phyloP scores from a whole-genome alignment of 2,113 vertebrate species.

The Takifugu bimaculatus region DNA sequence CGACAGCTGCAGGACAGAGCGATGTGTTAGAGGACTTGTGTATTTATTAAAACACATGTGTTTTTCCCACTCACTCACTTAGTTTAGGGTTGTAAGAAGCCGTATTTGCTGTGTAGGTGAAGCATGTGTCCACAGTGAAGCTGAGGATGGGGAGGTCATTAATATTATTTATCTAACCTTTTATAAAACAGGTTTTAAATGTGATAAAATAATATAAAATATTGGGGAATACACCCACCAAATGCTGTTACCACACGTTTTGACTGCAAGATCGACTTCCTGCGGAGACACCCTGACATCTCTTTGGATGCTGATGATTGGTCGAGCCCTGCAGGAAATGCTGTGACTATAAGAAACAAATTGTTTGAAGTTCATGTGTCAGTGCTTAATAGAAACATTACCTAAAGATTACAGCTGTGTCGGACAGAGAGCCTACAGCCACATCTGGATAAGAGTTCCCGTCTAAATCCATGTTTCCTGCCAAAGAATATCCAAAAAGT shows the following conservation, averaged over 20 bases:
- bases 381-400: slow-evolving; percentile 25
- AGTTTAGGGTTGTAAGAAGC: slow-evolving; percentile 80
- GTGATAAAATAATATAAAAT: not conserved
- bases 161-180: not conserved
- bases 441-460: slow-evolving; percentile 90
- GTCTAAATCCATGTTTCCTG: slow-evolving; percentile 95
- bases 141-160: slow-evolving; percentile 66
- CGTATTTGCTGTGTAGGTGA: slow-evolving; percentile 84
- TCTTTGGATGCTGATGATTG: slow-evolving; percentile 84
- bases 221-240: slow-evolving; percentile 73
- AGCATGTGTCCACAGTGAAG: slow-evolving; percentile 85
- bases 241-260: slow-evolving; percentile 76
- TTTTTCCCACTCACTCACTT: slow-evolving; percentile 74
- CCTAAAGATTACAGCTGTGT: slow-evolving; percentile 89
- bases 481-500: slow-evolving; percentile 93
- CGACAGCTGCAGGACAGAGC: slow-evolving; percentile 69
- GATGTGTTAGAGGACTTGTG: not conserved
- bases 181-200: slow-evolving; percentile 5
- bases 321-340: slow-evolving; percentile 79
- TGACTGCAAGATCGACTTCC: slow-evolving; percentile 72
- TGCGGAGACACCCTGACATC: slow-evolving; percentile 79
- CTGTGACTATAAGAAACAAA: slow-evolving; percentile 8
- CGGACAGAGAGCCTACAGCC: slow-evolving; percentile 91
- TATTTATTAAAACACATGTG: not conserved
- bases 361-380: slow-evolving; percentile 3